Evolutionary conservation across 1,140 invertebrate genomes (phyloP), one percentile per base, ranked within the genome.

Genomic region (Heliothis subflexa): DNA sequence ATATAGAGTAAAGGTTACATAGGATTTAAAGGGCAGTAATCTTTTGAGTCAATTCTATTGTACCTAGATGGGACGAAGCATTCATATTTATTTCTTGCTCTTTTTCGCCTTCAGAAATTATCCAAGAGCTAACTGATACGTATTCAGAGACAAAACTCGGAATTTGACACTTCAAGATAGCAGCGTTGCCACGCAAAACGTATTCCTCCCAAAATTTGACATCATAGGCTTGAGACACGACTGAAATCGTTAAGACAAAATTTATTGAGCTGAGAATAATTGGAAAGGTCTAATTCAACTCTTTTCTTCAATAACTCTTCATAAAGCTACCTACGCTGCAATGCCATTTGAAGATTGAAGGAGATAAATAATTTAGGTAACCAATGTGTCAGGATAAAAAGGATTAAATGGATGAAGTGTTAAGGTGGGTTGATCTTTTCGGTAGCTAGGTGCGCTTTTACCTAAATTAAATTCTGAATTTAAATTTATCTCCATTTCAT

Each of bases 91-190:
- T 88, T 87, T 94, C 92, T 77, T 88, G 80, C 78, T 89, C 89
- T 81, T 94, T 95, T 87, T 95, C 94, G 87, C 94, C 95, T 86
- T 95, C 92, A 33, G 93, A 93, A 55, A 93, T 89, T 79, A 97
- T 95, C 98, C 98, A 99, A 72, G 97, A 96, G 81, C 96, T 96
- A 59, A 99, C 97, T 73, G 97, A 96, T 61, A 94, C 91, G 89
- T 98, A 98, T 94, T 98, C 97, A 18, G 96, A 97, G 75, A 98
- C 97, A 93, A 98, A 98, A 91, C 97, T 97, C 16, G 98, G 98
- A 76, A 99, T 97, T 84, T 97, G 95, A 93, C 98, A 98, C 92
- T 98, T 97, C 68, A 99, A 95, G 61, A 97, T 97, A n/a, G 97
- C 98, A 40, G 97, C 97, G 91, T 98, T 98, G 81, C 97, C 98